phyloP scores from a whole-genome alignment of 2,888 invertebrate species.

The Bursaphelenchus okinawaensis region DNA sequence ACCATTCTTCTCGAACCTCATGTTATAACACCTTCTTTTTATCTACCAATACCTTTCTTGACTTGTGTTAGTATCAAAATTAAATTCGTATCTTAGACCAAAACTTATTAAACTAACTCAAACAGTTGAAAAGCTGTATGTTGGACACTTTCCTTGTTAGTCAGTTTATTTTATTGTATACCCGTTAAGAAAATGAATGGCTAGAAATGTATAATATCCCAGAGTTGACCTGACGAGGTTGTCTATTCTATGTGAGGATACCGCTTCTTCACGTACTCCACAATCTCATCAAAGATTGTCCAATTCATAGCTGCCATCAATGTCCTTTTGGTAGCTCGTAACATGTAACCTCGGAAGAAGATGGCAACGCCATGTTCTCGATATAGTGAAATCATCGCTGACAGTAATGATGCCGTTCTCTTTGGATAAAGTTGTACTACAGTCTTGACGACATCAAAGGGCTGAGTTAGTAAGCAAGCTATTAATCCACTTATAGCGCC shows the following conservation, averaged over 20 bases:
- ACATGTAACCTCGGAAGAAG: constrained; percentile 22
- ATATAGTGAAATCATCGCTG: constrained; percentile 9
- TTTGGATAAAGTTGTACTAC: constrained; percentile 28
- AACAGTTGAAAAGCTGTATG: too few species aligned
- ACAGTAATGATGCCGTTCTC: constrained; percentile 4
- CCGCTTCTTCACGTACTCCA: background rate
- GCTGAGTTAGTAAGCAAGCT: constrained; percentile 30
- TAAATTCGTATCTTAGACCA: too few species aligned
- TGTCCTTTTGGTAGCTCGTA: constrained; percentile 23
- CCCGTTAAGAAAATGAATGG: too few species aligned
- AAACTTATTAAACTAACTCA: too few species aligned
- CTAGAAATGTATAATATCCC: too few species aligned
- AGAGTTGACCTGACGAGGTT: too few species aligned
- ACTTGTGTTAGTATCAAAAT: too few species aligned
- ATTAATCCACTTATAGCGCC: constrained; percentile 27
- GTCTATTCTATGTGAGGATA: background rate
- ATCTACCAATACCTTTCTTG: too few species aligned
- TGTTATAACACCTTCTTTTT: too few species aligned
- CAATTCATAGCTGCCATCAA: constrained; percentile 25
- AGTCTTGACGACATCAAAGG: constrained; percentile 29
- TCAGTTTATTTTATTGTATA: too few species aligned
- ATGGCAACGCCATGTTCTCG: constrained; percentile 1
- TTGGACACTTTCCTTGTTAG: too few species aligned
- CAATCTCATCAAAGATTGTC: constrained; percentile 29
- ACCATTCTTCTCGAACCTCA: background rate